Evolutionary conservation across 2,113 vertebrate species (phyloP), one percentile per base, ranked within the genome.

Genomic region (Alethe castanea): DNA sequence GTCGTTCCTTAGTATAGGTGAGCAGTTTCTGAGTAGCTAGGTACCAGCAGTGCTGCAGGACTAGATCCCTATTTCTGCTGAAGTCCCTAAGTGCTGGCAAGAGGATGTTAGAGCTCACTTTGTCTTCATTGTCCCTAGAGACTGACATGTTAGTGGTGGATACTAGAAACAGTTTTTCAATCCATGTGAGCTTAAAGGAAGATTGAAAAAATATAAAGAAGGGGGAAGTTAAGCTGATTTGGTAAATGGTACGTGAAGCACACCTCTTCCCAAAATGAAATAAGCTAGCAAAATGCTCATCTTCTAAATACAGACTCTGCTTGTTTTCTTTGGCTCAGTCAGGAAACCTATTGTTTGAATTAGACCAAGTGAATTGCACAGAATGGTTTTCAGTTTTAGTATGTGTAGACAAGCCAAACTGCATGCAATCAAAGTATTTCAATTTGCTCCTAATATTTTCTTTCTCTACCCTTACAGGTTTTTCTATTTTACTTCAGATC

Each of bases 311-410:
- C 22, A 38, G 60, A 19, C 48, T 52, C 7, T 54, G n/a, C 52
- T 81, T 95, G 50, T 86, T 94, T 90, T 92, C 57, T 92, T 95
- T 96, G 84, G 74, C 85, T 77, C 28, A 20, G 33, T 56, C 42
- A 81, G 50, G 57, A 81, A 82, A 38, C 22, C 71, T 92, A 92
- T 92, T 90, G 56, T 94, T 90, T 91, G 42, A 72, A 62, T 92
- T 90, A 92, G 33, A 71, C 65, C 59, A 47, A 79, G 44, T 73
- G 53, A 91, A 86, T 72, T 61, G 56, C 47, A 66, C 20, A 53
- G 67, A 69, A 86, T 70, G 25, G 45, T 93, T 95, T 94, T 92
- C 53, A 50, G 85, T 91, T 95, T 92, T 92, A 38, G 25, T 45
- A 84, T 0, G 0, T 40, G 65, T 59, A 80, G 67, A 88, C 36